These are phyloP conservation scores for Saturnia japonica DNA, from an alignment of 2,888 invertebrate species.

Conservation along the genomic window DNA sequence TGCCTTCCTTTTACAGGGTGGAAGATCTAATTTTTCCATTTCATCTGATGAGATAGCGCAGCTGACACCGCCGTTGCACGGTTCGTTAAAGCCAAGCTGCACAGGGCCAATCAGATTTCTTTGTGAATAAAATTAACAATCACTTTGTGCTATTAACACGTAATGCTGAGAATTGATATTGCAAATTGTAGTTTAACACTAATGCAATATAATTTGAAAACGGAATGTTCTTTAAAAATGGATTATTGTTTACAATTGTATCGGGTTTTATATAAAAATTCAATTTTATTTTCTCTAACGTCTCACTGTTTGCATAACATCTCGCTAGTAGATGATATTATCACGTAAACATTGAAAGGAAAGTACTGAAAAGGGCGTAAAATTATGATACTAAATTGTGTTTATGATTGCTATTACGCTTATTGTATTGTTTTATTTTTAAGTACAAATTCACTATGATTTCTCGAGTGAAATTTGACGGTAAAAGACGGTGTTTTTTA, in stretches of 20 bases:
- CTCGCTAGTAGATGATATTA: not conserved
- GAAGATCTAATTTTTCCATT: conserved; percentile 40
- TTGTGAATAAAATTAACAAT: conserved; percentile 72
- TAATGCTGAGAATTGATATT: conserved; percentile 26
- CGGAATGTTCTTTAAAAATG: not conserved
- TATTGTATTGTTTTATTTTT: not conserved
- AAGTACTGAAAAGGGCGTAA: not conserved
- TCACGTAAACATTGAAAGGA: not conserved
- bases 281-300: not conserved
- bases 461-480: not conserved
- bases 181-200: conserved; percentile 3
- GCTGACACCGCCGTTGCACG: conserved; percentile 45
- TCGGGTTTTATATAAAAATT: not conserved
- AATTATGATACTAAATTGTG: not conserved
- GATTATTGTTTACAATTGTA: not conserved
- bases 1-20: conserved; percentile 26
- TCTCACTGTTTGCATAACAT: not conserved
- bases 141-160: conserved; percentile 64
- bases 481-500: not conserved
- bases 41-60: conserved; percentile 61
- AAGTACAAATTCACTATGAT: not conserved
- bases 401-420: not conserved
- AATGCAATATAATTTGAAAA: not conserved
- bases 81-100: conserved; percentile 60
- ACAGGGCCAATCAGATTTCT: conserved; percentile 56